phyloP scores from a whole-genome alignment of 2,113 vertebrate genomes.

The Lagopus leucura region DNA sequence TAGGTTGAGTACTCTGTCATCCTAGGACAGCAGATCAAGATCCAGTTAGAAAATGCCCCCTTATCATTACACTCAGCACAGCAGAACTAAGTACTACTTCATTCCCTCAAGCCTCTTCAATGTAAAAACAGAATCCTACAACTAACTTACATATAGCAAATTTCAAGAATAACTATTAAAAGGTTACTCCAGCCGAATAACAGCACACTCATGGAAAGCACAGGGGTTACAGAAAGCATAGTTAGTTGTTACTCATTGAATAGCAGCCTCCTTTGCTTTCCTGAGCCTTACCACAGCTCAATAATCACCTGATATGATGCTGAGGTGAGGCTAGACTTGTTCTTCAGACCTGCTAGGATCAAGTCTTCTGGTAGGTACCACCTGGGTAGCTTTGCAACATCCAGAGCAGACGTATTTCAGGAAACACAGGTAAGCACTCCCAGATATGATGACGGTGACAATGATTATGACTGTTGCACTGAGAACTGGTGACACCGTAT shows the following conservation, averaged over 20 bases:
- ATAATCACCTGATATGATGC: background rate
- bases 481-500: constrained; percentile 61
- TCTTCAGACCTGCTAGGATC: constrained; percentile 75
- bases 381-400: constrained; percentile 75
- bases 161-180: background rate
- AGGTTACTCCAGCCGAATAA: background rate
- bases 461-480: constrained; percentile 76
- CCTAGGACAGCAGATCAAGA: too few relatives aligned
- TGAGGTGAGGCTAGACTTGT: constrained; percentile 62
- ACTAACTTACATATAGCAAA: background rate
- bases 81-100: background rate
- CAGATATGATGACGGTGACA: constrained; percentile 59
- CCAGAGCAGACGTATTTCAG: constrained; percentile 78
- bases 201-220: background rate
- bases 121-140: background rate
- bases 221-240: background rate
- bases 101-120: background rate
- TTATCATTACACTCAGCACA: background rate
- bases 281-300: background rate
- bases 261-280: accelerated
- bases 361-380: constrained; percentile 56
- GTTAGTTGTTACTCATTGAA: background rate
- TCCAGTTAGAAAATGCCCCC: too few relatives aligned
- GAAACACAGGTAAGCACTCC: constrained; percentile 78
- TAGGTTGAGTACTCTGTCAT: background rate